Conservation (phyloP, 2,797 vertebrate genomes). For the Sparus aurata region DNA sequence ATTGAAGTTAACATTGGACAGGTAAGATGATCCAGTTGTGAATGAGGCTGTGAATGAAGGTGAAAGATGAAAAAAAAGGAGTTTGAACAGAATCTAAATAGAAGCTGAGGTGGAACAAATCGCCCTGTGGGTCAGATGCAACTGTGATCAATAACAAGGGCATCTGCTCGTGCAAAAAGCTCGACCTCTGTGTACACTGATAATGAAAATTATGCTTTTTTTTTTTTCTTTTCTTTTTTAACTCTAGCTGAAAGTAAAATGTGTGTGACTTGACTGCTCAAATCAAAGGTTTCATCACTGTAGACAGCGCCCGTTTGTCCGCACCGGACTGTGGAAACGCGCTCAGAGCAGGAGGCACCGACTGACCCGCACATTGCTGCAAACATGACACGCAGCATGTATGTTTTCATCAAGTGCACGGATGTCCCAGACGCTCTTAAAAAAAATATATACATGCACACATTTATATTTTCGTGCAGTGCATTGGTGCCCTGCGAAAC, state of each 20-base stretch:
- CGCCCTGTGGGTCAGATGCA: neutral
- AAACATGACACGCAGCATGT: conserved; percentile 8
- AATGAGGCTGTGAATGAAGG: neutral
- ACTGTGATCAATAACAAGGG: conserved; percentile 13
- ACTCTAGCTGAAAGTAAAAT: neutral
- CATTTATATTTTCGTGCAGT: neutral
- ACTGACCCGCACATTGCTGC: conserved; percentile 33
- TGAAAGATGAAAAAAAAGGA: neutral
- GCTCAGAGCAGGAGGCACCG: conserved; percentile 24
- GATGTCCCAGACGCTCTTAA: neutral
- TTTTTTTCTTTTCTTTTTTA: neutral
- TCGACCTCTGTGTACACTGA: neutral
- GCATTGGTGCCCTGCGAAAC: neutral
- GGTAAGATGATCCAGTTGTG: conserved; percentile 74
- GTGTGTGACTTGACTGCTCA: neutral
- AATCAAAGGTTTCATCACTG: conserved; percentile 41
- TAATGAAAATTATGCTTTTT: neutral
- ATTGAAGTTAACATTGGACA: conserved; percentile 67
- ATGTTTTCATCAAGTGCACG: neutral
- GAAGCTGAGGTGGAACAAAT: conserved; percentile 8
- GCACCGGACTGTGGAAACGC: neutral
- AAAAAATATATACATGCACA: neutral
- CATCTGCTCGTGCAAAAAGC: conserved; percentile 4
- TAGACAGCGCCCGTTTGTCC: conserved; percentile 38
- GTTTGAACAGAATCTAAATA: neutral